phyloP scores from a whole-genome alignment of 1,140 invertebrate genomes.

The Euwallacea similis region DNA sequence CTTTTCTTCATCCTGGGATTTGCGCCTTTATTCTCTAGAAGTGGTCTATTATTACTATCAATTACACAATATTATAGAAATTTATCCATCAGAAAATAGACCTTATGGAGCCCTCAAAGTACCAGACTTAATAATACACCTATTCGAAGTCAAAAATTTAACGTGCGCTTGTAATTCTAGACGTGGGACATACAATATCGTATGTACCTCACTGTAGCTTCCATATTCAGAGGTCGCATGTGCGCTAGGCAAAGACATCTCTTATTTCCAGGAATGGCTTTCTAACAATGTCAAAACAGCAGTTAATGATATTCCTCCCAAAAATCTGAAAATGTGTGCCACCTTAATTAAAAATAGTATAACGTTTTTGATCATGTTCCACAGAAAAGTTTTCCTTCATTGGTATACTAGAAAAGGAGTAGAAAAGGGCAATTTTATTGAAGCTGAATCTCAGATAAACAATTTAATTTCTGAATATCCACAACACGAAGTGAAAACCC shows the following conservation, averaged over 20 bases:
- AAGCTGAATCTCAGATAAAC: constrained; percentile 78
- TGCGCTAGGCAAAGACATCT: constrained; percentile 66
- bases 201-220: constrained; percentile 64
- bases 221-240: constrained; percentile 72
- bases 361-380: constrained; percentile 77
- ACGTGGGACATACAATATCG: no score
- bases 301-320: constrained; percentile 65
- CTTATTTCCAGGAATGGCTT: constrained; percentile 78
- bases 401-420: constrained; percentile 78
- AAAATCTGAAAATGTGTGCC: constrained; percentile 68
- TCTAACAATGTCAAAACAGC: constrained; percentile 68
- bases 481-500: constrained; percentile 66
- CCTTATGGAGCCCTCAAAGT: constrained; percentile 68
- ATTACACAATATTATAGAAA: neutral
- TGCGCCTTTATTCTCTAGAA: constrained; percentile 66
- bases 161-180: constrained; percentile 76
- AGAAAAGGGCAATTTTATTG: constrained; percentile 80
- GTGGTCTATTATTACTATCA: constrained; percentile 34
- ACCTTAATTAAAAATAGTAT: constrained; percentile 63
- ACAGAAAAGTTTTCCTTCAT: constrained; percentile 73
- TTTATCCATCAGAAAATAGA: constrained; percentile 57
- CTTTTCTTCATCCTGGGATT: constrained; percentile 81
- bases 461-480: constrained; percentile 82
- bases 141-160: constrained; percentile 77
- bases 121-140: constrained; percentile 70